Base-by-base conservation (phyloP, 2,113 vertebrate species). In the Gobius niger region DNA sequence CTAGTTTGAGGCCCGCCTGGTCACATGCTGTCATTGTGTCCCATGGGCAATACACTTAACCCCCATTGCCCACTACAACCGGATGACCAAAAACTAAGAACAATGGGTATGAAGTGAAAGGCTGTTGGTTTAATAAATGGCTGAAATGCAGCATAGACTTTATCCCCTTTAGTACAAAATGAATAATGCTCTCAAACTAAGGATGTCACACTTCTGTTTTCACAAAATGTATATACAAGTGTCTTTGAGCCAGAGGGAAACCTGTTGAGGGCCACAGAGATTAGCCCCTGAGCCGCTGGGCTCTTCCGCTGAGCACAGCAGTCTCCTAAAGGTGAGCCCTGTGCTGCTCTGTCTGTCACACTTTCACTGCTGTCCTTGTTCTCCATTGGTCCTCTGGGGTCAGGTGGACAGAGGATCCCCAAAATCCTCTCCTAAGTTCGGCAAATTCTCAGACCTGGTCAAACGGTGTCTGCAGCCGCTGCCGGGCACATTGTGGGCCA, bases 261-360 rank as follows among this genome's bases (percentile, higher is more conserved):
- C 51, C 24, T 6, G 19, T 81, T 63, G 82, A 80, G 70, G 49
- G 51, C 57, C 80, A 81, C 57, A 77, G 78, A 82, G 90, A 90
- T 94, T 91, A 94, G 87, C 70, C 82, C 82, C 90, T 92, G 90
- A 92, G 86, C 90, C 84, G 87, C 83, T 85, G 82, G 80, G 78
- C 82, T 89, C 87, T 92, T 92, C 89, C 82, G 94, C 95, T 95
- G 94, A 95, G 89, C 88, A 52, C 83, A 93, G 92, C 92, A 94
- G 89, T 91, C 77, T 52, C 78, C 71, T 84, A 91, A 85, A 87
- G 84, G 86, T 85, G 80, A 86, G 86, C 77, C 85, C 87, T 68
- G 81, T 84, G 87, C 68, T 78, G 52, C 80, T 46, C 67, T 57
- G 76, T 75, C 87, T 47, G 68, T 77, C 72, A 50, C 78, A 74